Conservation (phyloP, 1,140 invertebrate species). For the Papilio xuthus region DNA sequence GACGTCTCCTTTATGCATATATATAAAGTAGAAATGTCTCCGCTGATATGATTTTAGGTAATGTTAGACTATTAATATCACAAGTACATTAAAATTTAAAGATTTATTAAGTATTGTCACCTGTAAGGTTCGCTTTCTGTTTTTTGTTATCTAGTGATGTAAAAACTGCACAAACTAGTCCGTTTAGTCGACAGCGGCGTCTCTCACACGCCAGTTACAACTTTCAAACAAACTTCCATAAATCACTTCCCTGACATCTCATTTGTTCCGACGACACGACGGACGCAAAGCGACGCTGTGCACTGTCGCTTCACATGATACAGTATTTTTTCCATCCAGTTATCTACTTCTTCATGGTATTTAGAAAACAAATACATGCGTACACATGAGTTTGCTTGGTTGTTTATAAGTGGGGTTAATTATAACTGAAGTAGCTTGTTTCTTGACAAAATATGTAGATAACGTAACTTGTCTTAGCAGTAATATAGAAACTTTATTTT, state of each 20-base stretch:
- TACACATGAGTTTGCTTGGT: neutral
- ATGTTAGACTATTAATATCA: neutral
- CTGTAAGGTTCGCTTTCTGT: neutral
- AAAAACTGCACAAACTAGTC: neutral
- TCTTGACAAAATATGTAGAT: neutral
- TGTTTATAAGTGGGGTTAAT: neutral
- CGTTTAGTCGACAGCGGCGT: neutral
- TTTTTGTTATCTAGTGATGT: neutral
- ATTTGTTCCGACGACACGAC: slow-evolving; percentile 33
- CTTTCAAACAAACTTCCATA: slow-evolving; percentile 36
- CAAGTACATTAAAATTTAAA: too few species aligned
- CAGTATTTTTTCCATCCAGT: neutral
- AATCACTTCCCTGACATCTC: slow-evolving; percentile 37
- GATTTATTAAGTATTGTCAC: neutral
- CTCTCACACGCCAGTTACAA: slow-evolving; percentile 26
- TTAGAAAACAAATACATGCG: neutral
- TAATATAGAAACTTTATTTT: too few species aligned
- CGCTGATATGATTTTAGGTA: neutral
- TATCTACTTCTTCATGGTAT: neutral
- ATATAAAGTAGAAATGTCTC: neutral
- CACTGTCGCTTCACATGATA: slow-evolving; percentile 9
- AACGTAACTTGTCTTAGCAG: too few species aligned
- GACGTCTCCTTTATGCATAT: neutral
- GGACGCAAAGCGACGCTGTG: neutral
- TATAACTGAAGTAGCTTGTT: neutral